Percentiles rank a stretch among this genome's conserved stretches.
phyloP scores from a whole-genome alignment of 2,113 vertebrate species.

The Siniperca chuatsi region DNA sequence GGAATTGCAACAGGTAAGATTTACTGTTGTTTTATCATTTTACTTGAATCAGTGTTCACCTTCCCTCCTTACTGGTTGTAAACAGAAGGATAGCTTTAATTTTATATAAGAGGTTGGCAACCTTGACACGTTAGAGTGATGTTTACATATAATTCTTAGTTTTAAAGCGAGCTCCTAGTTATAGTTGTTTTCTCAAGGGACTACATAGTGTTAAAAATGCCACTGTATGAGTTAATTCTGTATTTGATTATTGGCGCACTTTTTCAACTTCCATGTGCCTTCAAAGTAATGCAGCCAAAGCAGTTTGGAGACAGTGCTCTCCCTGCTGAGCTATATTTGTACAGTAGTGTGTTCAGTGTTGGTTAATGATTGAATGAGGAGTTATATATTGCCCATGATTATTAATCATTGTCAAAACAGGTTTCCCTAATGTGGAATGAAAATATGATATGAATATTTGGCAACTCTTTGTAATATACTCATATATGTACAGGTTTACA shows the following conservation, averaged over 20 bases:
- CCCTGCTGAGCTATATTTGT: slow-evolving; percentile 15
- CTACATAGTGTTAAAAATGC: not conserved
- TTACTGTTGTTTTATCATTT: not conserved
- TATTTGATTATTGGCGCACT: not conserved
- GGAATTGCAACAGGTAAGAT: slow-evolving; percentile 72
- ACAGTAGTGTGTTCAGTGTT: slow-evolving; percentile 8
- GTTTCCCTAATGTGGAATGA: not conserved
- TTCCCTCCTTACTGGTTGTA: not conserved
- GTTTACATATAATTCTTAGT: not conserved
- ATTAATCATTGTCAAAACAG: slow-evolving; percentile 21
- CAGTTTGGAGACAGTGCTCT: not conserved
- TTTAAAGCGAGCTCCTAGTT: not conserved
- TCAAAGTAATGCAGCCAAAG: not conserved
- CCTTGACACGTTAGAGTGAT: not conserved
- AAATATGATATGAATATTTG: not conserved
- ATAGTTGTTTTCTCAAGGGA: not conserved
- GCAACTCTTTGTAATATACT: not conserved
- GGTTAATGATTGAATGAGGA: slow-evolving; percentile 62
- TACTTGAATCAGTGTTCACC: not conserved
- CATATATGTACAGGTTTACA: not conserved
- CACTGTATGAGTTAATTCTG: not conserved
- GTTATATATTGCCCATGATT: not conserved
- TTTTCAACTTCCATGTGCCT: slow-evolving; percentile 2
- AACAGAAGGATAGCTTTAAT: not conserved
- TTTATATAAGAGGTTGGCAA: not conserved